These are phyloP conservation scores for Montipora efflorescens DNA, from an alignment of 64 coral and sea anemone genomes.

Conservation along the genomic window DNA sequence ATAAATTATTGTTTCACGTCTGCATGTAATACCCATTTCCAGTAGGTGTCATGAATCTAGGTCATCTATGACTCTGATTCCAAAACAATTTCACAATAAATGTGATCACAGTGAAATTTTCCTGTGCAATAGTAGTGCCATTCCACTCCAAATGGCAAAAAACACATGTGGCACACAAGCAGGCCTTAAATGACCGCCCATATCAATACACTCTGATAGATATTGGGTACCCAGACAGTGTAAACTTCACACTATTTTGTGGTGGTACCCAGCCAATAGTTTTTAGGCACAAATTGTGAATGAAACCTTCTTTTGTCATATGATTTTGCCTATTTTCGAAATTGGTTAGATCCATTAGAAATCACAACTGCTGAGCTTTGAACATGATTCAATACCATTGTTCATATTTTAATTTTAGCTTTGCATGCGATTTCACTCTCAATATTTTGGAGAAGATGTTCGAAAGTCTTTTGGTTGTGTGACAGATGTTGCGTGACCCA, in stretches of 20 bases:
- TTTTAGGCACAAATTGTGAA: slow-evolving; percentile 4
- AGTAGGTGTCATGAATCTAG: background rate
- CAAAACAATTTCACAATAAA: background rate
- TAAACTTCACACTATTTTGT: slow-evolving; percentile 11
- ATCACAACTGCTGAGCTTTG: slow-evolving; percentile 13
- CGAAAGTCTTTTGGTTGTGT: background rate
- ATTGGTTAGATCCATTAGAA: slow-evolving; percentile 3
- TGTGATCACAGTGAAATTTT: background rate
- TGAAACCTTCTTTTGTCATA: background rate
- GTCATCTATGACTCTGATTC: background rate
- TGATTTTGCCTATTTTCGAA: slow-evolving; percentile 4
- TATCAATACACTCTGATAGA: background rate
- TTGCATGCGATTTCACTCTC: slow-evolving; percentile 9
- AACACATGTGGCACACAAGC: background rate
- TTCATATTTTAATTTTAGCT: background rate
- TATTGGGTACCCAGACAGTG: slow-evolving; percentile 8
- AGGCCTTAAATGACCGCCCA: background rate
- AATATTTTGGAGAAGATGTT: background rate
- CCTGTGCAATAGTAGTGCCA: background rate
- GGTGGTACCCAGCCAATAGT: slow-evolving; percentile 1
- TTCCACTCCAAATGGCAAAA: background rate
- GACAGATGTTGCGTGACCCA: slow-evolving; percentile 4
- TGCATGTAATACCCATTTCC: background rate
- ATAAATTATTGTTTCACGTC: background rate
- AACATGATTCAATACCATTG: slow-evolving; percentile 5